A percentile compares a stretch with the other conserved stretches of the same genome.
These are phyloP conservation scores for Mythimna impura DNA, from an alignment of 2,888 invertebrate species.

Conservation along the genomic window DNA sequence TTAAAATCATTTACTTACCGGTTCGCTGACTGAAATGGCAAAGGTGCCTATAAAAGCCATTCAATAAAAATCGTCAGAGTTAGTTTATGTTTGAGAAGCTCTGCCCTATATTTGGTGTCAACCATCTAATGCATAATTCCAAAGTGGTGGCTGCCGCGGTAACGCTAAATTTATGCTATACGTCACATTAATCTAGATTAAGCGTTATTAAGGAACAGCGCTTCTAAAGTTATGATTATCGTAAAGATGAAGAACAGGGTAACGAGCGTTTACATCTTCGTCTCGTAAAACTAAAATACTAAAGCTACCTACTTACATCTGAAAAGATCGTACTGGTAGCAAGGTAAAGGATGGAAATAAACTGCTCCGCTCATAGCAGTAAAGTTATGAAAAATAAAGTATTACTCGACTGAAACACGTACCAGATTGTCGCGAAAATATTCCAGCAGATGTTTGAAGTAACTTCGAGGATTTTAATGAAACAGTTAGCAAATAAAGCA, in stretches of 20 bases:
- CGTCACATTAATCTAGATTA: conserved; percentile 65
- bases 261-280: conserved; percentile 10
- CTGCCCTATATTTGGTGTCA: conserved; percentile 54
- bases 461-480: conserved; percentile 63
- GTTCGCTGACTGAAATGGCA: conserved; percentile 33
- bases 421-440: conserved; percentile 51
- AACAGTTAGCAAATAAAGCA: conserved; percentile 75
- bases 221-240: conserved; percentile 34
- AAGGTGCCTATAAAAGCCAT: conserved; percentile 29
- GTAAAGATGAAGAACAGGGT: conserved; percentile 10
- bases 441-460: conserved; percentile 52
- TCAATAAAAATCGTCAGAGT: conserved; percentile 27
- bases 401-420: conserved; percentile 21
- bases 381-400: conserved; percentile 41
- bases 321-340: not conserved
- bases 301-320: conserved; percentile 8
- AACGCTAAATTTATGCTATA: conserved; percentile 72
- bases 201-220: conserved; percentile 36
- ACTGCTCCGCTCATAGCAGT: not conserved
- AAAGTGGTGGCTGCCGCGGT: conserved; percentile 69
- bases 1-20: conserved; percentile 39
- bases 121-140: conserved; percentile 78
- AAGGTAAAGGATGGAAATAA: conserved; percentile 21
- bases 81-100: conserved; percentile 51
- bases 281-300: conserved; percentile 19